Conservation (phyloP, 2,888 invertebrate genomes). For the Dicranocentrus wangi region DNA sequence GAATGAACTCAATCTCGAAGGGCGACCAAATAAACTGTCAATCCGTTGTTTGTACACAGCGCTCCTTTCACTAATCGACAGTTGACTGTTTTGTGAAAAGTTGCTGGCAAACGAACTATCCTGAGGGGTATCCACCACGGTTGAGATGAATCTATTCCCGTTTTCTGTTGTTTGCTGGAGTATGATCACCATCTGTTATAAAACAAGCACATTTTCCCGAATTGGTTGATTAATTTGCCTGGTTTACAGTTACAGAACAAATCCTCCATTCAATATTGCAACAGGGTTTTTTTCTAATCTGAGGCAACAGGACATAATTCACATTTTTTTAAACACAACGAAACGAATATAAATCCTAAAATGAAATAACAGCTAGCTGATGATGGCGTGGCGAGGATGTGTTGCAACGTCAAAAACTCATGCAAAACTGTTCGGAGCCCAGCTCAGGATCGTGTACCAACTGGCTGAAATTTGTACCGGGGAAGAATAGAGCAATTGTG, state of each 20-base stretch:
- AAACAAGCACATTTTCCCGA: slow-evolving; percentile 4
- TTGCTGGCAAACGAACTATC: slow-evolving; percentile 65
- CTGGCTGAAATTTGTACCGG: not conserved
- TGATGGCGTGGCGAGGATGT: not conserved
- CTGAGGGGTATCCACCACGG: slow-evolving; percentile 70
- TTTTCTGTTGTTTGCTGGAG: slow-evolving; percentile 72
- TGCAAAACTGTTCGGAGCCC: not conserved
- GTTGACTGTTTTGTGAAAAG: slow-evolving; percentile 67
- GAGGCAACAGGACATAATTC: too few relatives aligned
- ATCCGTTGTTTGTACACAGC: slow-evolving; percentile 87
- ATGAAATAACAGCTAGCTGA: too few relatives aligned
- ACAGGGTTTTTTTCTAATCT: too few relatives aligned
- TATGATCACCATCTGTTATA: slow-evolving; percentile 72
- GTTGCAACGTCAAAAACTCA: slow-evolving; percentile 25
- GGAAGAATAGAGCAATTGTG: not conserved
- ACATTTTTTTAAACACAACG: too few relatives aligned
- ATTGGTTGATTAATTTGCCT: too few relatives aligned
- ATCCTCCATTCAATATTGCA: too few relatives aligned
- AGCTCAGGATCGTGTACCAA: not conserved
- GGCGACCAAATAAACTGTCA: slow-evolving; percentile 84
- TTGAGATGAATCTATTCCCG: slow-evolving; percentile 72
- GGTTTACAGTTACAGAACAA: too few relatives aligned
- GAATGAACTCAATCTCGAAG: slow-evolving; percentile 55
- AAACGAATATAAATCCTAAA: too few relatives aligned
- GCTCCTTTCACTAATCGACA: slow-evolving; percentile 73